Evolutionary conservation across 2,113 vertebrate species (phyloP), one percentile per base, ranked within the genome.

Genomic region (Dicentrarchus labrax): DNA sequence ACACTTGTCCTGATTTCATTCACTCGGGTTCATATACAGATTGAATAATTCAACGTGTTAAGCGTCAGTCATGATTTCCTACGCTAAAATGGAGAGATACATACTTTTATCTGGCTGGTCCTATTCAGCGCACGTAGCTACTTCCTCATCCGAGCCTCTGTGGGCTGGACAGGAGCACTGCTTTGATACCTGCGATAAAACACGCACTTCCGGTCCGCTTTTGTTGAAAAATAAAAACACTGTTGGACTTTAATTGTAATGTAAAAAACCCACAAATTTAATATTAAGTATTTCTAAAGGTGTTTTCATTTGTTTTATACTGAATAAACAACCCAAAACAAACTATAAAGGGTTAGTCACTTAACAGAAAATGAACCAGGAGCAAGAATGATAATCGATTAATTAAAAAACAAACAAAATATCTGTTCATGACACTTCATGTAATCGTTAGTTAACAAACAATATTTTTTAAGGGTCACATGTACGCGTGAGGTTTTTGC

Each of bases 101-200:
- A 47, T 76, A 89, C 86, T 83, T 86, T n/a, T 57, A 5, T 38
- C 13, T 9, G 30, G 43, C 69, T 41, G 30, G 76, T 76, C 86
- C 68, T 50, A 60, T 41, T 76, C 38, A 60, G 67, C 50, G 39
- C 36, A 50, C n/a, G 56, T 6, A 2, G 65, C 9, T 43, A 92
- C 91, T 94, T 94, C 93, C 93, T 91, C 79, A 68, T 91, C 84
- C 74, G 69, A 92, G 82, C 78, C 69, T 88, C 65, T 21, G 78
- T 48, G 77, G 84, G 84, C 53, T 61, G 81, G 80, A 89, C 86
- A 60, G 82, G 72, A 84, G 72, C 72, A 45, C 36, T 9, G 21
- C 45, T 6, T 16, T 15, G 45, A 21, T 57, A 83, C 80, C 80
- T 79, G 54, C 38, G 30, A 10, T 8, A 11, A 9, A 43, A 50